phyloP scores from a whole-genome alignment of 2,113 vertebrate genomes.

The Rhegmatorhina hoffmannsi region DNA sequence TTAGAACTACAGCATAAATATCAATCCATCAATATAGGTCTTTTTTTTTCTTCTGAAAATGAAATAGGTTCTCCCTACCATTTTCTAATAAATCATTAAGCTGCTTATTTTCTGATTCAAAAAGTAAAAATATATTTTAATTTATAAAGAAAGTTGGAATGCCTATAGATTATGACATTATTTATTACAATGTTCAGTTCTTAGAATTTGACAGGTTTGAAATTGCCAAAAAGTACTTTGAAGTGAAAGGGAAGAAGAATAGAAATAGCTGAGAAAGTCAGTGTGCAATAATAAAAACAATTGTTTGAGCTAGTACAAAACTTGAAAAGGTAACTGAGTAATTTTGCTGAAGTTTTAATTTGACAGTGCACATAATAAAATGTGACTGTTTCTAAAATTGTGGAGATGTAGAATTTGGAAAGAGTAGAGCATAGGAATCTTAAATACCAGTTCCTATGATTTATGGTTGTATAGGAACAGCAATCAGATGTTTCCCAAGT shows the following conservation, averaged over 20 bases:
- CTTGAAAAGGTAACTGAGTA: not conserved
- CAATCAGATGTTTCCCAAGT: not conserved
- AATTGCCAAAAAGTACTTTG: not conserved
- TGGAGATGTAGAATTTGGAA: not conserved
- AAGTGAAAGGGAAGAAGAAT: not conserved
- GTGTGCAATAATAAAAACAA: not conserved
- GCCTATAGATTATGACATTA: not conserved
- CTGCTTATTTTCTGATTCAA: not conserved
- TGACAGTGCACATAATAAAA: conserved; percentile 25
- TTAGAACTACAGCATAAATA: not conserved
- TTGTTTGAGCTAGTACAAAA: not conserved
- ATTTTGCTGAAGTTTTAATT: conserved; percentile 46
- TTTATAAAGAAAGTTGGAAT: not conserved
- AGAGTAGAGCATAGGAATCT: not conserved
- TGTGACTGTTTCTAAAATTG: not conserved
- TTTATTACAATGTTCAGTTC: not conserved
- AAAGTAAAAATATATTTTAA: not conserved
- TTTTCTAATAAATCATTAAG: not conserved
- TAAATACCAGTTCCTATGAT: conserved; percentile 21
- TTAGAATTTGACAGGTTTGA: not conserved
- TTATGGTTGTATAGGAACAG: not conserved
- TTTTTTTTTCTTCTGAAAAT: not conserved
- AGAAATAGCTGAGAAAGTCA: not conserved
- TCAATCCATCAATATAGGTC: not conserved
- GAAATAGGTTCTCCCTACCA: fast-evolving